Evolutionary conservation across 2,797 vertebrate species (phyloP), one percentile per base, ranked within the genome.

Genomic region (Cichlasoma orientale): DNA sequence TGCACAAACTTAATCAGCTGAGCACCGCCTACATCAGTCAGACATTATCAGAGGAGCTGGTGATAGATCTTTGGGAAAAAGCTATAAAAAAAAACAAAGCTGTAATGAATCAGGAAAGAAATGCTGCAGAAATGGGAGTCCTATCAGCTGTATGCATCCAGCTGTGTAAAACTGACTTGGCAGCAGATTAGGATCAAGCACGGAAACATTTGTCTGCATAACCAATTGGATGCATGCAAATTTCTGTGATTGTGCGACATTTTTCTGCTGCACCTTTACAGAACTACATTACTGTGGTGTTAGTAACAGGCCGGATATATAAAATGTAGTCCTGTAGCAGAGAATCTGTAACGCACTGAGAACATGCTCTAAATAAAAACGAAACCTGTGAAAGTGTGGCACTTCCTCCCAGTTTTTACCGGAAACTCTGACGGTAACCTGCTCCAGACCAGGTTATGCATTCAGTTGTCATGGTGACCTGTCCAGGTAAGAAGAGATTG

Each of bases 381-480:
- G 13, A 38, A 1, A 12, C 12, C 16, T 7, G 16, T 50, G 7
- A n/a, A 52, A n/a, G 3, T 19, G 47, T 52, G 47, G 7, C 7
- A 3, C 47, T 50, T 52, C 18, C 47, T 8, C 7, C 7, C 7
- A 19, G 18, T n/a, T 41, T 25, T 63, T 25, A 63, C 21, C 21
- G 1, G 10, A 44, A 63, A 2, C 21, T 44, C 38, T 44, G 38
- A 63, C 18, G 38, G 18, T 44, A 12, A 63, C 14, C 59, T 63
- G 14, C 16, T 63, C 16, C 0, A 1, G 14, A 2, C 7, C 44
- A 47, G 16, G 4, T 47, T 66, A 47, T 66, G 2, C 9, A 27
- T 19, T 66, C 38, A 47, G 1, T 66, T 66, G 38, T 44, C 38
- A 66, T 4, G 5, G 61, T 66, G 23, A 27, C 23, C 61, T 27